phyloP scores from a whole-genome alignment of 1,140 invertebrate genomes.

The Lepidurus apus region DNA sequence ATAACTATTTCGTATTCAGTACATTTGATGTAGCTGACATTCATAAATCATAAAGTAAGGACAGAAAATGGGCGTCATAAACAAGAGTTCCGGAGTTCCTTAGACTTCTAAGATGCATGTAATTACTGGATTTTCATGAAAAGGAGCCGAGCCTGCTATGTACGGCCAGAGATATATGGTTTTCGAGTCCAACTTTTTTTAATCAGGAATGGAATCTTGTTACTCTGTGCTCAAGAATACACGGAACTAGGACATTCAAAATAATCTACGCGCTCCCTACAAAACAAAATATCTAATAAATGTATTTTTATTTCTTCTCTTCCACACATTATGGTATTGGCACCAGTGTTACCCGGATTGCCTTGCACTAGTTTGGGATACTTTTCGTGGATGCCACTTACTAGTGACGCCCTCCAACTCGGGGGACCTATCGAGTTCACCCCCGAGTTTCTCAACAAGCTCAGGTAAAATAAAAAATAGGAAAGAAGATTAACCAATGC shows the following conservation, averaged over 20 bases:
- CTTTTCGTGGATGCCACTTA: constrained; percentile 29
- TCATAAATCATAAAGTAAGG: not conserved
- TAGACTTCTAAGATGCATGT: too few species aligned
- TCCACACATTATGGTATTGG: not conserved
- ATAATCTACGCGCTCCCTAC: too few species aligned
- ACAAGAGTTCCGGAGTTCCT: too few species aligned
- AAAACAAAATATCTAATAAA: too few species aligned
- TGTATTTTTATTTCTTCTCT: too few species aligned
- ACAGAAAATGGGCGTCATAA: not conserved
- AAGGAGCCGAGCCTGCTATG: too few species aligned
- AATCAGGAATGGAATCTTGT: too few species aligned
- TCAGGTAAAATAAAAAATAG: constrained; percentile 26
- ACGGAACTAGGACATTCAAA: too few species aligned
- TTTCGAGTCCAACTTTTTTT: too few species aligned
- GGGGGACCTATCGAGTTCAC: constrained; percentile 32
- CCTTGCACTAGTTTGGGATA: constrained; percentile 30
- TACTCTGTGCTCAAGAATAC: too few species aligned
- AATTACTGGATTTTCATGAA: too few species aligned
- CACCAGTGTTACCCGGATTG: constrained; percentile 31
- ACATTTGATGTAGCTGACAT: not conserved
- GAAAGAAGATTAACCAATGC: not conserved
- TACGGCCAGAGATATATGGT: too few species aligned
- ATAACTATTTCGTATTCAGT: not conserved
- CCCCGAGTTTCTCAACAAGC: constrained; percentile 34
- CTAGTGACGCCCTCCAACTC: constrained; percentile 26